Evolutionary conservation across 2,888 invertebrate genomes (phyloP).

Genomic region (Marronus borbonicus): DNA sequence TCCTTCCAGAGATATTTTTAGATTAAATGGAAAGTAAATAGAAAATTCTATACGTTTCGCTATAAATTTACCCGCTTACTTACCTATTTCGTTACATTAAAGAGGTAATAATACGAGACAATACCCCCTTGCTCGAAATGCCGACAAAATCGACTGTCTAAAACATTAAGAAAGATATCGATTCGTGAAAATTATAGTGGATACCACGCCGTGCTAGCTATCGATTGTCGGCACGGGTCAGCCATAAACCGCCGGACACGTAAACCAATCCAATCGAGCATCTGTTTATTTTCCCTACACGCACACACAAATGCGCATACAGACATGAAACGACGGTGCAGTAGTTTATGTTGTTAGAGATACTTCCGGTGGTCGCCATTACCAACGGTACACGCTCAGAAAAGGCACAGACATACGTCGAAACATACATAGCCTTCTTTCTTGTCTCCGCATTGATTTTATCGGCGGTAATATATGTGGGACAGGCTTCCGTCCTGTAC

Average conservation of each 20-base stretch:
- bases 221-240: slow-evolving; percentile 34
- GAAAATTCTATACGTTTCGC: no score
- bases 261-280: slow-evolving; percentile 35
- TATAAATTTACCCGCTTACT: no score
- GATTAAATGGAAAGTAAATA: no score
- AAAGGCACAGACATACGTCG: background rate
- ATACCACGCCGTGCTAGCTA: background rate
- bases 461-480: slow-evolving; percentile 32
- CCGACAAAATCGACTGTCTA: no score
- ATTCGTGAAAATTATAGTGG: no score
- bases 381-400: background rate
- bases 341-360: slow-evolving; percentile 1
- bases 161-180: no score
- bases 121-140: no score
- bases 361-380: background rate
- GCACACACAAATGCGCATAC: slow-evolving; percentile 3
- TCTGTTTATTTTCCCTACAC: slow-evolving; percentile 38
- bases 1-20: no score
- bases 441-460: slow-evolving; percentile 28
- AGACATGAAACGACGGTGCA: slow-evolving; percentile 1
- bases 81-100: no score
- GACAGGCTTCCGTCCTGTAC: background rate
- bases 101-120: no score
- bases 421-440: background rate
- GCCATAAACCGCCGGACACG: slow-evolving; percentile 34